Evolutionary conservation across 1,140 invertebrate genomes (phyloP).

Genomic region (Platyura marginata): DNA sequence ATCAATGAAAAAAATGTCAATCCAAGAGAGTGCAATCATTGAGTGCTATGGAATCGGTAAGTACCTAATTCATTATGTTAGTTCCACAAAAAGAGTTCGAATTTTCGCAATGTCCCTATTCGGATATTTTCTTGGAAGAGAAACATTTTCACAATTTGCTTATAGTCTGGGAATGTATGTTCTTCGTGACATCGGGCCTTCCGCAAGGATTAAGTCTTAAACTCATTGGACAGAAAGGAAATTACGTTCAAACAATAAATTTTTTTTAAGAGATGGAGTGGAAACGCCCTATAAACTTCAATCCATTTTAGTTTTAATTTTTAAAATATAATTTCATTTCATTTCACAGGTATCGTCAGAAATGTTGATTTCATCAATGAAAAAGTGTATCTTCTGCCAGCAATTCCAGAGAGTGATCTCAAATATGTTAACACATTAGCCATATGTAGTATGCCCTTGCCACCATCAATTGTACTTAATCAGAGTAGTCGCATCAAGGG

Average conservation of each 20-base stretch:
- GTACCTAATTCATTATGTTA: too few species aligned
- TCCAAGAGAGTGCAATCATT: background rate
- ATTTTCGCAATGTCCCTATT: too few species aligned
- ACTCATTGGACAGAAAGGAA: too few species aligned
- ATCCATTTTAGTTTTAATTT: background rate
- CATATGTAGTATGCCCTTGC: slow-evolving; percentile 12
- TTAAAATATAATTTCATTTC: background rate
- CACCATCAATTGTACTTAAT: slow-evolving; percentile 13
- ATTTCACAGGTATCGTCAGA: slow-evolving; percentile 16
- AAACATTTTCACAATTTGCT: too few species aligned
- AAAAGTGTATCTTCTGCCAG: slow-evolving; percentile 13
- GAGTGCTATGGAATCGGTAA: slow-evolving; percentile 19
- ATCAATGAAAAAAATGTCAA: background rate
- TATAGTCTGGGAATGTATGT: too few species aligned
- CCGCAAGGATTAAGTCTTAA: background rate
- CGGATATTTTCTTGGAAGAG: too few species aligned
- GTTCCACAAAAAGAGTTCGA: too few species aligned
- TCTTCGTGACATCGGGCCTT: too few species aligned
- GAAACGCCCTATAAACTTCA: background rate
- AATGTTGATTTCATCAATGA: slow-evolving; percentile 11
- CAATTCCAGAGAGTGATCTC: slow-evolving; percentile 7
- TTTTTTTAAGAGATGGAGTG: background rate
- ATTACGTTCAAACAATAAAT: too few species aligned
- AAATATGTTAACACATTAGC: slow-evolving; percentile 12
- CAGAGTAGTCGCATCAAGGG: slow-evolving; percentile 11